Evolutionary conservation across 2,888 invertebrate genomes (phyloP).

Genomic region (Notodonta ziczac): DNA sequence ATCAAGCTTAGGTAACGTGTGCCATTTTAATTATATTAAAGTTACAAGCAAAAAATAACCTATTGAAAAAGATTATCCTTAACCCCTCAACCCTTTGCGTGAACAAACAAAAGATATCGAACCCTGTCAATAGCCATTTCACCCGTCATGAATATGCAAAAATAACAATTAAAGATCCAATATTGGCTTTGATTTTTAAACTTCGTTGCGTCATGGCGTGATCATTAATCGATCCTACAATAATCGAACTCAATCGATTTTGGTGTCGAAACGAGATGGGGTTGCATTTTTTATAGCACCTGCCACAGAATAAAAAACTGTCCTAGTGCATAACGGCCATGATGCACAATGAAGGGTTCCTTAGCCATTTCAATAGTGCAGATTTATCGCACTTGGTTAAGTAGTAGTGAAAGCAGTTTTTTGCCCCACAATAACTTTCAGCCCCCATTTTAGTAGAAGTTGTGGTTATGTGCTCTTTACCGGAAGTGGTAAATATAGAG

Average conservation of each 20-base stretch:
- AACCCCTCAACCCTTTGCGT: slow-evolving; percentile 39
- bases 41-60: slow-evolving; percentile 41
- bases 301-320: slow-evolving; percentile 8
- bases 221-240: slow-evolving; percentile 49
- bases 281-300: slow-evolving; percentile 23
- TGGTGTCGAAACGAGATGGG: slow-evolving; percentile 13
- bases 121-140: slow-evolving; percentile 37
- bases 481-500: too few relatives aligned
- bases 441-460: too few relatives aligned
- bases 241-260: slow-evolving; percentile 9
- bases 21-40: slow-evolving; percentile 29
- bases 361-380: too few relatives aligned
- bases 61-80: slow-evolving; percentile 20
- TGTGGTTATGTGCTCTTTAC: too few relatives aligned
- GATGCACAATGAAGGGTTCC: too few relatives aligned
- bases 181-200: slow-evolving; percentile 63
- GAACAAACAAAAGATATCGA: slow-evolving; percentile 37
- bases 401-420: too few relatives aligned
- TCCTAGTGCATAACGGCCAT: too few relatives aligned
- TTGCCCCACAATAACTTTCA: too few relatives aligned
- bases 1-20: slow-evolving; percentile 16
- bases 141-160: slow-evolving; percentile 78
- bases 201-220: slow-evolving; percentile 58
- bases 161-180: slow-evolving; percentile 75
- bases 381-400: too few relatives aligned